Evolutionary conservation across 2,888 invertebrate genomes (phyloP).

Genomic region (Mythimna albipuncta): DNA sequence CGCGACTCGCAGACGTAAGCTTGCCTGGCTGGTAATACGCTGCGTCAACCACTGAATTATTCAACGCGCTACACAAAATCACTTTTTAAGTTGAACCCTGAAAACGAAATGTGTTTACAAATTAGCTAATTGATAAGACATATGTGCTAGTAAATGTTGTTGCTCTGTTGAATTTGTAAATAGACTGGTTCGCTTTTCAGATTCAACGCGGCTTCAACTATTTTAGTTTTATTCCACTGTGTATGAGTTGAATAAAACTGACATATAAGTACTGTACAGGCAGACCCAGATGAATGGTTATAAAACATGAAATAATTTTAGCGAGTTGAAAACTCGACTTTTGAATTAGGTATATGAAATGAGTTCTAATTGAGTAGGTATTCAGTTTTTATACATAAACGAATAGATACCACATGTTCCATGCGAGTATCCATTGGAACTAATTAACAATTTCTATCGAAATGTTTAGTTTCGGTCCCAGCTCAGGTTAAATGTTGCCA

Average conservation of each 20-base stretch:
- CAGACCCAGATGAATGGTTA: too few species aligned
- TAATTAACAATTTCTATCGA: slow-evolving; percentile 43
- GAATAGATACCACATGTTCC: not conserved
- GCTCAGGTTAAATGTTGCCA: slow-evolving; percentile 73
- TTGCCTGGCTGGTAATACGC: slow-evolving; percentile 58
- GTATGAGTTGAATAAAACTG: not conserved
- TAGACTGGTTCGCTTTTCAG: slow-evolving; percentile 1
- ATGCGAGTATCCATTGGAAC: slow-evolving; percentile 5
- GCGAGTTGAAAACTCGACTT: too few species aligned
- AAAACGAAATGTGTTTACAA: slow-evolving; percentile 56
- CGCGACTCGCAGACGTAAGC: slow-evolving; percentile 47
- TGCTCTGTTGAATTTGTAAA: slow-evolving; percentile 27
- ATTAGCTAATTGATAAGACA: slow-evolving; percentile 54
- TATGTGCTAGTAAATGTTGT: slow-evolving; percentile 24
- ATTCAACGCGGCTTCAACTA: too few species aligned
- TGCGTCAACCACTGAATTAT: slow-evolving; percentile 70
- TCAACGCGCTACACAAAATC: slow-evolving; percentile 65
- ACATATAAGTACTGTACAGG: not conserved
- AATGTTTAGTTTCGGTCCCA: slow-evolving; percentile 69
- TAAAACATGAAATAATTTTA: too few species aligned
- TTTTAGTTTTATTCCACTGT: too few species aligned
- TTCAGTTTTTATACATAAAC: too few species aligned
- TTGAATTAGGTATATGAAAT: too few species aligned
- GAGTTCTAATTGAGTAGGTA: too few species aligned
- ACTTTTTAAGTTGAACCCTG: slow-evolving; percentile 63